Percentiles rank a stretch among this genome's conserved stretches.
Evolutionary conservation across 2,797 vertebrate genomes (phyloP).

Genomic region (Lophius americanus): DNA sequence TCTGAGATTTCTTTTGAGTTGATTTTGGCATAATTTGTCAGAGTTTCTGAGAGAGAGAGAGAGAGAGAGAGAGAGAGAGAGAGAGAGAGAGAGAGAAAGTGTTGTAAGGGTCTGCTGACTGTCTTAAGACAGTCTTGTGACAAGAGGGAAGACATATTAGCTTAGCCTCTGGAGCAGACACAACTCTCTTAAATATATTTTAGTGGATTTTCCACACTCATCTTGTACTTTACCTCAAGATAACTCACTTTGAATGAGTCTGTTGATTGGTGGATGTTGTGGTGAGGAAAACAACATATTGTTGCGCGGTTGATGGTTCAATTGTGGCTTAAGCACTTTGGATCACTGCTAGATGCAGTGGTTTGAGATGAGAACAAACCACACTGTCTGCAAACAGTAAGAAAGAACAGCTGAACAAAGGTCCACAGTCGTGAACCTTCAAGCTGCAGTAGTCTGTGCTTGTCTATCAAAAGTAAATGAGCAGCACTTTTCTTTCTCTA

Average conservation of each 20-base stretch:
- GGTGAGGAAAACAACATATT: not conserved
- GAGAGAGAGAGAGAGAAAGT: too few species aligned
- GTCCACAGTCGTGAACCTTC: not conserved
- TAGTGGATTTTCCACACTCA: not conserved
- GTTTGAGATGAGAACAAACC: conserved; percentile 1
- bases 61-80: too few species aligned
- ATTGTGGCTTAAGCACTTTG: not conserved
- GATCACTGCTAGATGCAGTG: not conserved
- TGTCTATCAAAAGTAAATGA: conserved; percentile 3
- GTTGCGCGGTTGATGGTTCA: not conserved
- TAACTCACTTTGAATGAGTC: not conserved
- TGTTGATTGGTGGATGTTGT: not conserved
- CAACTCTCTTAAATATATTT: not conserved
- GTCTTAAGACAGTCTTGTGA: conserved; percentile 50
- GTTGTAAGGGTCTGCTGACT: conserved; percentile 54
- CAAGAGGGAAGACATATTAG: not conserved
- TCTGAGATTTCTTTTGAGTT: too few species aligned
- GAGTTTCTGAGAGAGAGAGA: too few species aligned
- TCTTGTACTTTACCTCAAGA: not conserved
- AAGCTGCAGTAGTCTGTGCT: not conserved
- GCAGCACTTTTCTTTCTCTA: not conserved
- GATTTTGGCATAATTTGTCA: too few species aligned
- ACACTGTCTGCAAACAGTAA: not conserved
- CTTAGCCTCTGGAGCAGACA: conserved; percentile 8
- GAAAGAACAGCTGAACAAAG: conserved; percentile 20